phyloP scores from a whole-genome alignment of 1,140 invertebrate genomes.

The Grapholita molesta region DNA sequence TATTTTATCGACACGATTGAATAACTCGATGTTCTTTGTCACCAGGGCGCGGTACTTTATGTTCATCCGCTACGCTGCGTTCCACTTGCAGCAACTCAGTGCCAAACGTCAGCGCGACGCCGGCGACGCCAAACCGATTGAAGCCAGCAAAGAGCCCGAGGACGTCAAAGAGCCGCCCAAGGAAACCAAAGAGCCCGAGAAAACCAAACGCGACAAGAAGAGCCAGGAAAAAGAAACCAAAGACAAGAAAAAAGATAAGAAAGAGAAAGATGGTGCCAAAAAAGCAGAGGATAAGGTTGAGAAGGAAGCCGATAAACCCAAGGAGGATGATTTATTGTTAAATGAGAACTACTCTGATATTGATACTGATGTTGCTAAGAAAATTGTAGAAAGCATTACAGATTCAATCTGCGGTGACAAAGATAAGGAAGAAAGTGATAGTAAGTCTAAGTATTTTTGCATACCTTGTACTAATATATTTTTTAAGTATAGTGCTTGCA shows the following conservation, averaged over 20 bases:
- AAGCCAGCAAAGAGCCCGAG: constrained; percentile 51
- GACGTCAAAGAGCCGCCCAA: constrained; percentile 39
- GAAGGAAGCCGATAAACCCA: constrained; percentile 51
- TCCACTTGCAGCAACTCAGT: constrained; percentile 93
- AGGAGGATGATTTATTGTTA: constrained; percentile 62
- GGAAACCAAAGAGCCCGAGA: constrained; percentile 67
- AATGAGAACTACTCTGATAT: constrained; percentile 78
- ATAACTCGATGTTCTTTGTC: constrained; percentile 24
- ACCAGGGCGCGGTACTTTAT: constrained; percentile 91
- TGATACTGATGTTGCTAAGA: constrained; percentile 92
- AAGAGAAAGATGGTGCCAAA: constrained; percentile 31
- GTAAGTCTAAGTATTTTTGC: constrained; percentile 43
- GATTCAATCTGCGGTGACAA: constrained; percentile 88
- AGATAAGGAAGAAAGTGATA: constrained; percentile 88
- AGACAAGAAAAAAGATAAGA: constrained; percentile 57
- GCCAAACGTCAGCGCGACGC: constrained; percentile 71
- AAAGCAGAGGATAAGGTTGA: constrained; percentile 41
- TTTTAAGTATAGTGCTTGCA: no score
- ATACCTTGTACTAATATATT: no score
- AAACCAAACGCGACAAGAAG: constrained; percentile 66
- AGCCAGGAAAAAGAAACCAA: constrained; percentile 58
- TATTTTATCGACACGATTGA: not conserved
- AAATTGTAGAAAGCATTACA: constrained; percentile 93
- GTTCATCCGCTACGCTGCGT: constrained; percentile 97
- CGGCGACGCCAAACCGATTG: constrained; percentile 60